Base-by-base conservation (phyloP, 2,113 vertebrate species). In the Leptobrachium ailaonicum region DNA sequence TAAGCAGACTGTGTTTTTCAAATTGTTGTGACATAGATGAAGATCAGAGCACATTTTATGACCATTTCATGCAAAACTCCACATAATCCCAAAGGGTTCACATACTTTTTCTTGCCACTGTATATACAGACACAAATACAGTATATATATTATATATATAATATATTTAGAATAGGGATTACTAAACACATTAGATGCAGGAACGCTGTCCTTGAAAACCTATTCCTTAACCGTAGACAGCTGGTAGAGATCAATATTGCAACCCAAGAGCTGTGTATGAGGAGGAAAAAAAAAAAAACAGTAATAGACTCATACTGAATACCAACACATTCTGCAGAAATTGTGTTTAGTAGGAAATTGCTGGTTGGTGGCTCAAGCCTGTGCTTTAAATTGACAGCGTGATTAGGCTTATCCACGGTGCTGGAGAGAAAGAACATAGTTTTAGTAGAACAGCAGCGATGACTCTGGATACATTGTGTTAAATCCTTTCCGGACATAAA, bases 201-300 rank as follows among this genome's bases (percentile, higher is more conserved):
- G 72, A 79, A 82, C 56, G 62, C 58, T 70, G 41, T 77, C 83
- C 82, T 79, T 75, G 56, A 83, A 84, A 62, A 75, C 76, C 40
- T 41, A 2, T 10, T 75, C 54, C 0, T 2, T 69, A 1, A 32
- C 41, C 2, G 82, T 0, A 50, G 77, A 12, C 4, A 58, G 67
- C 66, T 66, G 58, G 50, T 71, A 66, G 73, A 66, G 76, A 4
- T 20, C 0, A 0, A 0, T 63, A 73, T 67, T 41, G 76, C 77
- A 79, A 73, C 81, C 70, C 56, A 13, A 73, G 70, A 72, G 47
- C 76, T 69, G 9, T 4, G 1, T 71, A 71, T 9, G 66, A 3
- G 58, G 66, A 32, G 20, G 20, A 32, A 47, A 71, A 62, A 66
- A 71, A 62, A 66, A 75, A 60, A 47, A 63, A 44, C 70, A 2